Conservation (phyloP, 2,888 invertebrate species). For the Diarsia dahlii region DNA sequence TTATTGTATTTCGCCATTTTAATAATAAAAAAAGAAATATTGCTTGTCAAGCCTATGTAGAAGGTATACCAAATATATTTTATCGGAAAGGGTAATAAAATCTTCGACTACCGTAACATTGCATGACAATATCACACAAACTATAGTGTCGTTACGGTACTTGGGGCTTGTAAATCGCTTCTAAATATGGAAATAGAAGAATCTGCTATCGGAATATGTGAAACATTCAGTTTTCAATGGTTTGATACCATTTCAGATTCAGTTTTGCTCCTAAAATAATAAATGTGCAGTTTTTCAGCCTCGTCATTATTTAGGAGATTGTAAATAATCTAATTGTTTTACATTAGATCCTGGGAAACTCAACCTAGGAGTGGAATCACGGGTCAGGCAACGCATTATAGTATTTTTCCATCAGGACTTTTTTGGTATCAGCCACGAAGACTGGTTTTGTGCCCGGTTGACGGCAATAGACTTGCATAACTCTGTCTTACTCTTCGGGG, state of each 20-base stretch:
- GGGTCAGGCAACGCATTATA: no score
- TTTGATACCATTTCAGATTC: not conserved
- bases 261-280: not conserved
- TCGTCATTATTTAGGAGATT: no score
- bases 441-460: no score
- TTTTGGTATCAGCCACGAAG: no score
- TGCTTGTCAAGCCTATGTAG: not conserved
- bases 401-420: no score
- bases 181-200: slow-evolving; percentile 10
- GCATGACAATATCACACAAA: slow-evolving; percentile 49
- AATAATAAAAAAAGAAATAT: not conserved
- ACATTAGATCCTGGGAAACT: no score
- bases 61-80: slow-evolving; percentile 12
- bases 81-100: slow-evolving; percentile 42
- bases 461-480: no score
- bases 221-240: not conserved
- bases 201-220: not conserved
- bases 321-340: no score
- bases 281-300: no score
- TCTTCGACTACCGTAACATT: slow-evolving; percentile 18
- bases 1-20: not conserved
- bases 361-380: no score
- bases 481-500: no score
- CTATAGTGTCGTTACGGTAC: slow-evolving; percentile 16
- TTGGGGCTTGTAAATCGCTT: slow-evolving; percentile 22